Evolutionary conservation across 92 coral and sea anemone genomes (phyloP), one percentile per base, ranked within the genome.

Genomic region (Porites cylindrica): DNA sequence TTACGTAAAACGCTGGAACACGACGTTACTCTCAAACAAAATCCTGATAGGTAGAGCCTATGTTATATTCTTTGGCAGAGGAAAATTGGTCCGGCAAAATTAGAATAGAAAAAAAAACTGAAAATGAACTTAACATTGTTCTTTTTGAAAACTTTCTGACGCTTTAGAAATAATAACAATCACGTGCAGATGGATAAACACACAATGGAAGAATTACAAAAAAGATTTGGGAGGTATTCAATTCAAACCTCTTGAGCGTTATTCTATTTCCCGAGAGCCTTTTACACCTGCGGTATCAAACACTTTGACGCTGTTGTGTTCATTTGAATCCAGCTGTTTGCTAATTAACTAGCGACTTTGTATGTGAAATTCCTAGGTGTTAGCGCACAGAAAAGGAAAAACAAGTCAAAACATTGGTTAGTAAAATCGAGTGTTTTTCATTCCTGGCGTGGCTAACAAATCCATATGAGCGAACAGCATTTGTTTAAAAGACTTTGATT

Each of bases 341-440:
- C 71, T 79, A 79, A 79, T 79, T 79, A 63, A 64, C 83, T 21
- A 23, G 61, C 52, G 38, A 38, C 83, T 56, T 66, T 63, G 83
- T 47, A 79, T 63, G 65, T 63, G 23, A 50, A 63, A 32, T 20
- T 21, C 47, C 72, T 38, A 43, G 59, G 21, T 14, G 72, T 63
- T n/a, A 10, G 38, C 20, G 19, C 23, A 58, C 21, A 7, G 47
- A 79, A 64, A 63, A 19, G 50, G 64, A 53, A 38, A 79, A 64
- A 47, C 82, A 62, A 51, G 50, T 78, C 59, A 63, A 62, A 61
- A 38, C 59, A 63, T 13, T 8, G 26, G 32, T 17, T 11, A 38
- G 72, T 63, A 43, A 79, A 79, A 79, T 63, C 20, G 43, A 47
- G 68, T 77, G 83, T 79, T 78, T 77, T 78, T 63, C 70, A 78